Evolutionary conservation across 2,888 invertebrate genomes (phyloP).

Genomic region (Marronus borbonicus): DNA sequence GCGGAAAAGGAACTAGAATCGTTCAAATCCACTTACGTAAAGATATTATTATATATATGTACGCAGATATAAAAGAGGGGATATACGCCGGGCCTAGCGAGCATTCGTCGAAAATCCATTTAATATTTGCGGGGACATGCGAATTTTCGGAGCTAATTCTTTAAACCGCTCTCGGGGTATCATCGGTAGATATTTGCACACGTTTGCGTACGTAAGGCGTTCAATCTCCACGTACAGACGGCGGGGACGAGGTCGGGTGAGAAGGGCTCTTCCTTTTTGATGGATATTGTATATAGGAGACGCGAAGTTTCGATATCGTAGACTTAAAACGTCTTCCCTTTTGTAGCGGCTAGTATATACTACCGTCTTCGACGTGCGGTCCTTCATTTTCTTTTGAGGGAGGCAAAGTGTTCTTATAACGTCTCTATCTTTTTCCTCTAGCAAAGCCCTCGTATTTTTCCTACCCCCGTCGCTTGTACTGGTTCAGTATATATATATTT

Average conservation of each 20-base stretch:
- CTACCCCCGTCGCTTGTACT: too few species aligned
- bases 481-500: too few species aligned
- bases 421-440: background rate
- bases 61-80: background rate
- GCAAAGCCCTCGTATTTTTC: background rate
- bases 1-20: slow-evolving; percentile 15
- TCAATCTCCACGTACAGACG: background rate
- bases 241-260: background rate
- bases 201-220: slow-evolving; percentile 1
- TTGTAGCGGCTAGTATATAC: slow-evolving; percentile 9
- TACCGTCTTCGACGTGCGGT: slow-evolving; percentile 1
- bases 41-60: slow-evolving; percentile 8
- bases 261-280: slow-evolving; percentile 3
- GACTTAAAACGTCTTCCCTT: slow-evolving; percentile 34
- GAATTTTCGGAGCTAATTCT: slow-evolving; percentile 44
- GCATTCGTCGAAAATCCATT: slow-evolving; percentile 40
- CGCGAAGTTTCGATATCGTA: background rate
- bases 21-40: slow-evolving; percentile 37
- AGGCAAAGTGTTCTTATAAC: slow-evolving; percentile 24
- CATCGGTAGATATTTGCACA: slow-evolving; percentile 26
- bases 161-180: slow-evolving; percentile 30
- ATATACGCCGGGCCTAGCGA: background rate
- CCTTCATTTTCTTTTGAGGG: slow-evolving; percentile 39
- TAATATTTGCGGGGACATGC: slow-evolving; percentile 45
- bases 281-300: background rate